Conservation (phyloP, 23 tunicate species). For the Corella eumyota region DNA sequence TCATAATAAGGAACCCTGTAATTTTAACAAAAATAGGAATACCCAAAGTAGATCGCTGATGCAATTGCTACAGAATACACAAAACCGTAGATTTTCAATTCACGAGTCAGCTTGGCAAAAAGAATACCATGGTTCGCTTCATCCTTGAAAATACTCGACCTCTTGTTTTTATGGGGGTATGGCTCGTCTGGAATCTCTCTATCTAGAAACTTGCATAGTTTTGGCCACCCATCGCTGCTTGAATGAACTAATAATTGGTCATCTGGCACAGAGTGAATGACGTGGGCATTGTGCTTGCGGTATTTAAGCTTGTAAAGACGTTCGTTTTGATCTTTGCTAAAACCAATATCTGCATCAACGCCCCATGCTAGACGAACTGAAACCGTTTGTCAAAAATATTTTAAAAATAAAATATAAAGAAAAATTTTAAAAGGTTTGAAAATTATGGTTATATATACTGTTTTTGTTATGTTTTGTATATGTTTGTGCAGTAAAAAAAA, state of each 20-base stretch:
- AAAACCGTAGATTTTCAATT: not conserved
- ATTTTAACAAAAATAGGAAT: too few species aligned
- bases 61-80: too few species aligned
- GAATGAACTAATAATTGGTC: slow-evolving; percentile 30
- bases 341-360: slow-evolving; percentile 1
- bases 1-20: too few species aligned
- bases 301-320: slow-evolving; percentile 59
- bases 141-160: slow-evolving; percentile 21
- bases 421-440: not conserved
- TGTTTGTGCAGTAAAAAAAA: too few species aligned
- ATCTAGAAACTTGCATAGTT: slow-evolving; percentile 43
- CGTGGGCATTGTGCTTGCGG: slow-evolving; percentile 62
- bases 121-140: slow-evolving; percentile 7
- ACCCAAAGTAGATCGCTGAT: too few species aligned
- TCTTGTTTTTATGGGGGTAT: slow-evolving; percentile 72
- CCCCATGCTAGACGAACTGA: slow-evolving; percentile 31
- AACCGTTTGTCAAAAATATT: not conserved
- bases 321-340: slow-evolving; percentile 24
- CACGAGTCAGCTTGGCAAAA: slow-evolving; percentile 6
- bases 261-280: slow-evolving; percentile 53
- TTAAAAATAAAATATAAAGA: not conserved
- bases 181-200: slow-evolving; percentile 31
- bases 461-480: too few species aligned
- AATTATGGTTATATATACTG: too few species aligned
- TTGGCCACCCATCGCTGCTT: slow-evolving; percentile 42